These are phyloP conservation scores for Drosophila biarmipes DNA, from an alignment of 1,140 invertebrate genomes.

Conservation along the genomic window DNA sequence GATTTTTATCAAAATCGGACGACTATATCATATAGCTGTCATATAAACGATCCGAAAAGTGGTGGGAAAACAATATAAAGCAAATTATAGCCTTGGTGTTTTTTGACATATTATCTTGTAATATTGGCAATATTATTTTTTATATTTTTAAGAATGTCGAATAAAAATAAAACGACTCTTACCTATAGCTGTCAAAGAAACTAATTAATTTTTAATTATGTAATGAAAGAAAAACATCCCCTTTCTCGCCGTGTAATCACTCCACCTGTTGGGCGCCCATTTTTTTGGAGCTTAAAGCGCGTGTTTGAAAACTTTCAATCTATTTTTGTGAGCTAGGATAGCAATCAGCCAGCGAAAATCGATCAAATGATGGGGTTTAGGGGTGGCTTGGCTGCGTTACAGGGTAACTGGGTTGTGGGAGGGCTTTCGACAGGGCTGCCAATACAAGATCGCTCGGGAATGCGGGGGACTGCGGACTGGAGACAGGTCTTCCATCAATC, in stretches of 20 bases:
- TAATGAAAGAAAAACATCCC: not conserved
- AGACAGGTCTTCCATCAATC: constrained; percentile 43
- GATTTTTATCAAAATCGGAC: too few species aligned
- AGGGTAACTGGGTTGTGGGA: not conserved
- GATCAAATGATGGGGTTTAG: constrained; percentile 19
- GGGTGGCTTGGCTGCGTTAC: constrained; percentile 2
- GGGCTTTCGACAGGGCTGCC: not conserved
- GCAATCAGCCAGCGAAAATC: constrained; percentile 28
- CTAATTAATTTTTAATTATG: too few species aligned
- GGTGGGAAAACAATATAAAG: too few species aligned
- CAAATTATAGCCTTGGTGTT: too few species aligned
- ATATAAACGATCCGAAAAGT: too few species aligned
- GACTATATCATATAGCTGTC: too few species aligned
- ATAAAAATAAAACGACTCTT: too few species aligned
- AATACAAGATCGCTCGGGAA: constrained; percentile 6
- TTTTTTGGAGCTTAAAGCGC: constrained; percentile 35
- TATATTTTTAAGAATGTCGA: too few species aligned
- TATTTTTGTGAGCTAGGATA: constrained; percentile 29
- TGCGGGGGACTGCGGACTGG: not conserved
- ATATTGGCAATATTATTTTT: too few species aligned
- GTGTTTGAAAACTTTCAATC: constrained; percentile 36
- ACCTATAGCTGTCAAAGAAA: too few species aligned
- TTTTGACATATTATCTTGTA: too few species aligned
- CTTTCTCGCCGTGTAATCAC: constrained; percentile 2
- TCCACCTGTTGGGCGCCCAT: constrained; percentile 36